Evolutionary conservation across 1,140 invertebrate genomes (phyloP).

Genomic region (Calliphora vicina): DNA sequence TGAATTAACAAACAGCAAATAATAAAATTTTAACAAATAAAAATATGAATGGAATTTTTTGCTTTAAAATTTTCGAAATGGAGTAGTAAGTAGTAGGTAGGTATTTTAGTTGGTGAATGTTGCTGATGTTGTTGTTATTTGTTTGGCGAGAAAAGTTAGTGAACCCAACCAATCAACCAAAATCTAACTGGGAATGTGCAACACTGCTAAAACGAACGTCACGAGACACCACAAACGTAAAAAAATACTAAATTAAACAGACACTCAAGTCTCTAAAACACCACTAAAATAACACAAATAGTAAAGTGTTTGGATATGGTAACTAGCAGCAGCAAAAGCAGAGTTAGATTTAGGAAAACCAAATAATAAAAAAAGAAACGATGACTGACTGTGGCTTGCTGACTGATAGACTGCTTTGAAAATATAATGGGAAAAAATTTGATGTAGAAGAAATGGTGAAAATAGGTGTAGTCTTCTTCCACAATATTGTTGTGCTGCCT

Average conservation of each 20-base stretch:
- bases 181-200: conserved; percentile 28
- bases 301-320: background rate
- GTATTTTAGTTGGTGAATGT: background rate
- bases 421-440: background rate
- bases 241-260: background rate
- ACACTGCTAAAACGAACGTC: background rate
- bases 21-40: conserved; percentile 20
- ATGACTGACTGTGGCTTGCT: background rate
- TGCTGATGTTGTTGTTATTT: background rate
- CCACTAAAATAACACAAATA: background rate
- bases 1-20: conserved; percentile 17
- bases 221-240: background rate
- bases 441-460: conserved; percentile 2
- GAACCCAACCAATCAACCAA: conserved; percentile 20
- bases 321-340: background rate
- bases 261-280: background rate
- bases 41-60: background rate
- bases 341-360: background rate
- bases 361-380: background rate
- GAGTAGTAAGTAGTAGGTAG: no score
- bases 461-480: background rate
- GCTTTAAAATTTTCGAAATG: no score
- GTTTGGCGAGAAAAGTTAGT: background rate
- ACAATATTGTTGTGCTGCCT: background rate
- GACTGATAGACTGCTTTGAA: background rate